Percentiles rank a stretch among this genome's conserved stretches.
Evolutionary conservation across 2,113 vertebrate genomes (phyloP).

Genomic region (Emydura subglobosa): DNA sequence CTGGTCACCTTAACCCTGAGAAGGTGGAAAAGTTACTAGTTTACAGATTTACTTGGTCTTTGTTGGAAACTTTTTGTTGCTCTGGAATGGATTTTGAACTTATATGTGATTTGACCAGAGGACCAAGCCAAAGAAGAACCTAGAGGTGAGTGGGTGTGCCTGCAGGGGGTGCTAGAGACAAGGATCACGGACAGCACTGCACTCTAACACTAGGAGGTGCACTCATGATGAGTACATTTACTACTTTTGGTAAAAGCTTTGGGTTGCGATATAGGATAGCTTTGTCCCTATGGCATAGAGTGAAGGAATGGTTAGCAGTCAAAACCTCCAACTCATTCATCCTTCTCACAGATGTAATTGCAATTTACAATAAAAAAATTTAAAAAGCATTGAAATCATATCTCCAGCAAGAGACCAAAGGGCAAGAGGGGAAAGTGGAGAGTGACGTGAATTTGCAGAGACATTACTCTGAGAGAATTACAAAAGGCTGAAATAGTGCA

Average conservation of each 20-base stretch:
- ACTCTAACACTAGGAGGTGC: neutral
- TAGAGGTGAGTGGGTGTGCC: neutral
- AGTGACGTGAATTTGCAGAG: neutral
- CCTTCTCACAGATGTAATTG: neutral
- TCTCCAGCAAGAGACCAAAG: neutral
- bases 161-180: neutral
- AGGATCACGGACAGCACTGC: neutral
- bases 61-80: neutral
- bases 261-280: neutral
- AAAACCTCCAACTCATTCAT: neutral
- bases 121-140: neutral
- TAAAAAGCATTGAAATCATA: neutral
- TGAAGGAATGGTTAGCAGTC: neutral
- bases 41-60: neutral
- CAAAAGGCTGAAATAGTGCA: neutral
- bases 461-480: neutral
- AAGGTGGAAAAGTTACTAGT: neutral
- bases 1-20: no score
- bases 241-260: neutral
- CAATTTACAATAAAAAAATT: neutral
- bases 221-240: neutral
- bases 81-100: neutral
- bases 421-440: neutral
- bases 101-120: neutral
- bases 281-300: neutral